Base-by-base conservation (phyloP, 2,888 invertebrate species). In the Clitarchus hookeri region DNA sequence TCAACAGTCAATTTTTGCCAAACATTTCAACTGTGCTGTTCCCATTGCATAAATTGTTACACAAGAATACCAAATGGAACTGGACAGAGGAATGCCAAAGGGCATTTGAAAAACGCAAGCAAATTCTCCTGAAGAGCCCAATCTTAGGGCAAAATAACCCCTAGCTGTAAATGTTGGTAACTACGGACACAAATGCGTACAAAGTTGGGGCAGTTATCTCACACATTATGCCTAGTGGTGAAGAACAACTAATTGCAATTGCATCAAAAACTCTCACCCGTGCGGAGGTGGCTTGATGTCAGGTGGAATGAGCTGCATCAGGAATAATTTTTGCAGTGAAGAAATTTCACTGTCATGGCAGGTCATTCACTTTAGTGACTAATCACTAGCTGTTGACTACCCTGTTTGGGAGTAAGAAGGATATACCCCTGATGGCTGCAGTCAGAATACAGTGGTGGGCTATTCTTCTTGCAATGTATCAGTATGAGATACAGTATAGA, bases 121-220 rank as follows among this genome's bases (percentile, higher is more conserved):
- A 65, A 19, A 0, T 65, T 3, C 65, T 65, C n/a, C 8, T 65
- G 65, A 19, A n/a, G 65, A 65, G 65, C 23, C 65, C 65, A 12
- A 23, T 65, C 19, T 84, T 88, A 44, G 85, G 54, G 0, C 19
- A 8, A 6, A 12, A 65, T 65, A 23, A 65, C 65, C 65, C 65
- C 11, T 6, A 13, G 6, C 23, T 65, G 11, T 16, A 8, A 19
- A 65, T 65, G 6, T 8, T 65, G 23, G 65, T 65, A 11, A 65
- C 65, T 16, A 9, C 23, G n/a, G 65, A 65, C 16, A 23, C 65
- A 8, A 65, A 23, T n/a, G 19, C 65, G 16, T 65, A 65, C n/a
- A 8, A 16, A 65, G 65, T 65, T 11, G 65, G 65, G n/a, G 65
- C 65, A 4, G 65, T 65, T n/a, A 19, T 65, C 11, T 19, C 65